Conservation (phyloP, 2,797 vertebrate genomes). For the Melanotaenia maccullochi region DNA sequence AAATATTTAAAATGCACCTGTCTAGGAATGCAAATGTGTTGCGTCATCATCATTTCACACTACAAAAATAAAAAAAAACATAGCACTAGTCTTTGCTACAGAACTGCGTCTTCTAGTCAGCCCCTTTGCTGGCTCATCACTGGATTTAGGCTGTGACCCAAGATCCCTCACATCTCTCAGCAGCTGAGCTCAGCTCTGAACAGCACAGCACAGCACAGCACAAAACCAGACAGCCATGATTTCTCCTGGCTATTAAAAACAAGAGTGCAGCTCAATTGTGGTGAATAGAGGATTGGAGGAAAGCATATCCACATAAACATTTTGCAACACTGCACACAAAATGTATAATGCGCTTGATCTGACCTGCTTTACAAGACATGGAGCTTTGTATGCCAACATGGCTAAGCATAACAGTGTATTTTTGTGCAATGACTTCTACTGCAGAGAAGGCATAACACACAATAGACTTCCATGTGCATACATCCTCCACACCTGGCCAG, state of each 20-base stretch:
- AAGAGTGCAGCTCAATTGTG: not conserved
- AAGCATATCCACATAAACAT: constrained; percentile 2
- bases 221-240: constrained; percentile 20
- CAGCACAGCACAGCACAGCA: constrained; percentile 29
- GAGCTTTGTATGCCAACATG: not conserved
- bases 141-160: constrained; percentile 47
- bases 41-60: not conserved
- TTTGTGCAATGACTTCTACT: constrained; percentile 44
- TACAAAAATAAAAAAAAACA: not conserved
- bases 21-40: not conserved
- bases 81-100: constrained; percentile 5
- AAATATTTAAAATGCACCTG: not conserved
- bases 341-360: not conserved
- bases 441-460: constrained; percentile 53
- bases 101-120: constrained; percentile 23
- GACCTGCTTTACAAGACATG: not conserved
- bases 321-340: constrained; percentile 4
- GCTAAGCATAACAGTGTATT: constrained; percentile 39
- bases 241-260: constrained; percentile 39
- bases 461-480: constrained; percentile 72
- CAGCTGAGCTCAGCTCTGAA: constrained; percentile 69
- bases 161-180: constrained; percentile 57
- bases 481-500: constrained; percentile 85
- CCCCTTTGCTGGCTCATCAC: constrained; percentile 62
- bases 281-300: not conserved